phyloP scores from a whole-genome alignment of 2,888 invertebrate genomes.

The Cremastinae sp. region DNA sequence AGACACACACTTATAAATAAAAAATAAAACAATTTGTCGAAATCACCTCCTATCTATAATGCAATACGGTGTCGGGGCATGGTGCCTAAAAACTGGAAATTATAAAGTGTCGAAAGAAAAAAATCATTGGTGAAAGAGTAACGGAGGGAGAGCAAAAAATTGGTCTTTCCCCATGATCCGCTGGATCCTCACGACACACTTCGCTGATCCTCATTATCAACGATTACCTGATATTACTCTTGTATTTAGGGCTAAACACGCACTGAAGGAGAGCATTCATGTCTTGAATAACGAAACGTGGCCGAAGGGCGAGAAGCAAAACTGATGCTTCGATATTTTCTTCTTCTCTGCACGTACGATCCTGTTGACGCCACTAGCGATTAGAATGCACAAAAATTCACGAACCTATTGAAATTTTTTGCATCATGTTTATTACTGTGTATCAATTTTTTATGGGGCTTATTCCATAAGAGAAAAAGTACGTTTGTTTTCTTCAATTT shows the following conservation, averaged over 20 bases:
- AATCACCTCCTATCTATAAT: slow-evolving; percentile 58
- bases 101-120: slow-evolving; percentile 46
- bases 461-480: too few relatives aligned
- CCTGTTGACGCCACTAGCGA: slow-evolving; percentile 49
- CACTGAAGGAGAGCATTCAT: slow-evolving; percentile 65
- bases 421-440: too few relatives aligned
- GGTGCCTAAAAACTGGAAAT: slow-evolving; percentile 52
- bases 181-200: slow-evolving; percentile 1
- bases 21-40: slow-evolving; percentile 9
- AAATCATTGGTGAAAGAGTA: slow-evolving; percentile 26
- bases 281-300: slow-evolving; percentile 69
- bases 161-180: too few relatives aligned
- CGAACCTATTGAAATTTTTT: not conserved
- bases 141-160: slow-evolving; percentile 11
- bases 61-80: slow-evolving; percentile 21
- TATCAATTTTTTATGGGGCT: too few relatives aligned
- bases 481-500: too few relatives aligned
- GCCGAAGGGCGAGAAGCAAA: slow-evolving; percentile 45
- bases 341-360: slow-evolving; percentile 23
- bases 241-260: slow-evolving; percentile 75
- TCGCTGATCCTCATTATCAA: slow-evolving; percentile 70
- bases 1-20: slow-evolving; percentile 40
- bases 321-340: slow-evolving; percentile 43
- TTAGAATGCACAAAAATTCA: slow-evolving; percentile 1
- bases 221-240: slow-evolving; percentile 75